Conservation (phyloP, 2,797 vertebrate species). For the Threskiornis aethiopicus region DNA sequence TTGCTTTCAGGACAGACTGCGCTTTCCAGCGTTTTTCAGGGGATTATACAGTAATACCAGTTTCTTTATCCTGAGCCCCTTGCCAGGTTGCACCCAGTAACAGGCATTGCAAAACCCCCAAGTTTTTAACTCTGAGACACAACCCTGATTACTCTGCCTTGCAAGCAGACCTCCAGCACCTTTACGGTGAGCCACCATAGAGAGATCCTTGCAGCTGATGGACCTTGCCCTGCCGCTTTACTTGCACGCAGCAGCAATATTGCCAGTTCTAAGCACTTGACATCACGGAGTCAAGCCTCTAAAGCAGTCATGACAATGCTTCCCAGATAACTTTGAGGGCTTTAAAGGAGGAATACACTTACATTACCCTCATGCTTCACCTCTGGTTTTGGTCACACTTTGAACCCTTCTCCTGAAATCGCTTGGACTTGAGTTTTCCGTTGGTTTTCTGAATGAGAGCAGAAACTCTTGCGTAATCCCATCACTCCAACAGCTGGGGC, state of each 20-base stretch:
- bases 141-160: neutral
- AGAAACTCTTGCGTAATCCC: neutral
- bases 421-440: neutral
- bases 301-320: neutral
- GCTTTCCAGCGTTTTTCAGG: neutral
- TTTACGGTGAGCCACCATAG: neutral
- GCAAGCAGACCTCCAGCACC: neutral
- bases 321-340: neutral
- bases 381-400: neutral
- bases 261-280: neutral
- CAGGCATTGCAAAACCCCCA: neutral
- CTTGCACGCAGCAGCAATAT: neutral
- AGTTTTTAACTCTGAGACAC: neutral
- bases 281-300: neutral
- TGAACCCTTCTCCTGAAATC: neutral
- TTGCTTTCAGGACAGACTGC: neutral
- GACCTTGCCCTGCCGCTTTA: neutral
- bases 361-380: neutral
- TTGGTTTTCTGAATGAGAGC: neutral
- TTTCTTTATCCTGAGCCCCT: neutral
- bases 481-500: neutral
- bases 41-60: neutral
- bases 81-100: neutral
- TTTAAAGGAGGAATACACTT: neutral
- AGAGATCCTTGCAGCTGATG: neutral